phyloP scores from a whole-genome alignment of 1,140 invertebrate species.

The Drosophila suzukii region DNA sequence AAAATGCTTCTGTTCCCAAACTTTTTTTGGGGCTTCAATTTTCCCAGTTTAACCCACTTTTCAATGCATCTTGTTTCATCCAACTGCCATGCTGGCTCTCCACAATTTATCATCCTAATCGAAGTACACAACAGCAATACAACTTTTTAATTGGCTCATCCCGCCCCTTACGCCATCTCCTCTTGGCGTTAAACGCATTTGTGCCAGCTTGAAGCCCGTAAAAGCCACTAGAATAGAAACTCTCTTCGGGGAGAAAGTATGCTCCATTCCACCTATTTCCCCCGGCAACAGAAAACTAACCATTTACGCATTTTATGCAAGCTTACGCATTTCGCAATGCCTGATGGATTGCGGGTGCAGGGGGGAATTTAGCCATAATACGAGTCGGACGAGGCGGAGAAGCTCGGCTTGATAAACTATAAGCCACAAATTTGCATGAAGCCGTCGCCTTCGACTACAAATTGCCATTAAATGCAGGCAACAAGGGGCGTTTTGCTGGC shows the following conservation, averaged over 20 bases:
- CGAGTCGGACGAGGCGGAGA: slow-evolving; percentile 26
- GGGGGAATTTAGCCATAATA: slow-evolving; percentile 13
- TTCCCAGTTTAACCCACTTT: neutral
- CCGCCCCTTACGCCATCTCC: neutral
- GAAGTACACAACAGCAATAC: slow-evolving; percentile 31
- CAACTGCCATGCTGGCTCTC: slow-evolving; percentile 6
- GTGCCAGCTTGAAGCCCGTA: slow-evolving; percentile 51
- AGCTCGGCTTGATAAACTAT: slow-evolving; percentile 74
- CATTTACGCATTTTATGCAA: slow-evolving; percentile 70
- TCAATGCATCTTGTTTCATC: neutral
- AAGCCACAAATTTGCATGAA: slow-evolving; percentile 80
- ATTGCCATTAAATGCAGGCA: slow-evolving; percentile 76
- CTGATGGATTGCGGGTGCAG: slow-evolving; percentile 29
- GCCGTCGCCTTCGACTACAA: slow-evolving; percentile 70
- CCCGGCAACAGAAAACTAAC: slow-evolving; percentile 17
- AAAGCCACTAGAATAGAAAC: slow-evolving; percentile 63
- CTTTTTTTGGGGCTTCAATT: neutral
- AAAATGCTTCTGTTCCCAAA: too few species aligned
- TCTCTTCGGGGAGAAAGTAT: neutral
- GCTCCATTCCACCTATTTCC: neutral
- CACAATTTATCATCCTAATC: slow-evolving; percentile 39
- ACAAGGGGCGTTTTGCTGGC: slow-evolving; percentile 15
- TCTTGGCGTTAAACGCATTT: slow-evolving; percentile 37
- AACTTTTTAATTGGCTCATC: slow-evolving; percentile 32
- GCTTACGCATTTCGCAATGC: slow-evolving; percentile 70